Evolutionary conservation across 1,140 invertebrate genomes (phyloP).

Genomic region (Paracyclopina nana): DNA sequence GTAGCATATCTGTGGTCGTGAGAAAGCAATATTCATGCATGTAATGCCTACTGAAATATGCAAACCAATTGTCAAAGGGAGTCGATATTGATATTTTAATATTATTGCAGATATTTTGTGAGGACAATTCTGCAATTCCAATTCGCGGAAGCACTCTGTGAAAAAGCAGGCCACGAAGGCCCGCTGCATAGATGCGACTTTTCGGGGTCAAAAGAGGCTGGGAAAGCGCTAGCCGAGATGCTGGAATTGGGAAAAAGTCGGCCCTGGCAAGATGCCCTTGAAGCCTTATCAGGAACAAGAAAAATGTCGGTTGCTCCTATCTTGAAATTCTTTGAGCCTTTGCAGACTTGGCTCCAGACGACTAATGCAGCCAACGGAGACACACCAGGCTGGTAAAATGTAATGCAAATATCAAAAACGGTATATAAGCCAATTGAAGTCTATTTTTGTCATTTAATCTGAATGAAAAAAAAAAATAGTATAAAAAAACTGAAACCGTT

Average conservation of each 20-base stretch:
- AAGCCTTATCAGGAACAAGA: slow-evolving; percentile 50
- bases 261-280: slow-evolving; percentile 61
- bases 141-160: slow-evolving; percentile 29
- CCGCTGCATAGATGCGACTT: slow-evolving; percentile 27
- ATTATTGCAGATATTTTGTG: slow-evolving; percentile 23
- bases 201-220: slow-evolving; percentile 21
- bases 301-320: slow-evolving; percentile 49
- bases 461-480: too few relatives aligned
- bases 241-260: slow-evolving; percentile 52
- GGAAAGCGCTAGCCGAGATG: slow-evolving; percentile 33
- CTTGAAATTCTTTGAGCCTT: slow-evolving; percentile 50
- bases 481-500: too few relatives aligned
- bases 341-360: slow-evolving; percentile 16
- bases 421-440: background rate
- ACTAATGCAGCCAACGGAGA: slow-evolving; percentile 9
- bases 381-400: slow-evolving; percentile 12
- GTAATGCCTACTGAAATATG: too few relatives aligned
- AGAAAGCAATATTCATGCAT: too few relatives aligned
- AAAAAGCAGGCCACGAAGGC: slow-evolving; percentile 25
- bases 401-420: too few relatives aligned
- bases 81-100: too few relatives aligned
- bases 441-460: background rate
- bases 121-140: slow-evolving; percentile 30
- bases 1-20: too few relatives aligned
- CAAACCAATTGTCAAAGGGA: too few relatives aligned